A percentile compares a stretch with the other conserved stretches of the same genome.
Conservation (phyloP, 35 echinoderm and acorn worm species). For the Ophioderma brevispina region DNA sequence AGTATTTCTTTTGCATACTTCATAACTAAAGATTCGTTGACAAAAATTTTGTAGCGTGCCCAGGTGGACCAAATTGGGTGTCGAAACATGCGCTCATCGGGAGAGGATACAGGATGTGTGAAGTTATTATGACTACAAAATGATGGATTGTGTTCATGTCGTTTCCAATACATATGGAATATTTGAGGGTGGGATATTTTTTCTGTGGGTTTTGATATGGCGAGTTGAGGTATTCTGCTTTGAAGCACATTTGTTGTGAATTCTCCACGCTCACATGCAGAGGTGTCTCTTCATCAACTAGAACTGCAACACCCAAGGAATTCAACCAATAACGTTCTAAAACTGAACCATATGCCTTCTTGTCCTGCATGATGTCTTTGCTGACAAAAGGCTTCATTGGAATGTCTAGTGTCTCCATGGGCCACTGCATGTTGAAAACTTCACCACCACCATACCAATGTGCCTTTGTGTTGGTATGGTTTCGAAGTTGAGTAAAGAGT, state of each 20-base stretch:
- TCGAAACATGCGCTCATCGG: conserved; percentile 70
- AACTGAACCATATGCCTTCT: conserved; percentile 54
- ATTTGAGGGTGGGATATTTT: conserved; percentile 52
- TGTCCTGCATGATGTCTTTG: conserved; percentile 7
- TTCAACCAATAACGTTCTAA: conserved; percentile 82
- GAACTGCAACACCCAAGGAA: conserved; percentile 56
- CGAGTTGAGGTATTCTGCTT: conserved; percentile 46
- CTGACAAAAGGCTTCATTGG: conserved; percentile 80
- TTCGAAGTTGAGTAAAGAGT: conserved; percentile 7
- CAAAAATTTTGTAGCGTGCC: conserved; percentile 47
- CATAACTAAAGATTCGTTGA: conserved; percentile 51
- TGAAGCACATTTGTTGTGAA: conserved; percentile 66
- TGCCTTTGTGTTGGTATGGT: background rate
- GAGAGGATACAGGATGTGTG: conserved; percentile 30
- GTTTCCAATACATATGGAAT: conserved; percentile 65
- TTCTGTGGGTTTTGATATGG: conserved; percentile 66
- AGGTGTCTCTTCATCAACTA: conserved; percentile 69
- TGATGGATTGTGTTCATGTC: conserved; percentile 63
- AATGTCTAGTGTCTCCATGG: conserved; percentile 59
- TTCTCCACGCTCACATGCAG: conserved; percentile 64
- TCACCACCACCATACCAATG: conserved; percentile 81
- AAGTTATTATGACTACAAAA: conserved; percentile 49
- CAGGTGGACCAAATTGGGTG: conserved; percentile 82
- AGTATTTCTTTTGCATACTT: conserved; percentile 57
- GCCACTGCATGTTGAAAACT: conserved; percentile 28